phyloP scores from a whole-genome alignment of 2,113 vertebrate genomes.

The Pteropus alecto region DNA sequence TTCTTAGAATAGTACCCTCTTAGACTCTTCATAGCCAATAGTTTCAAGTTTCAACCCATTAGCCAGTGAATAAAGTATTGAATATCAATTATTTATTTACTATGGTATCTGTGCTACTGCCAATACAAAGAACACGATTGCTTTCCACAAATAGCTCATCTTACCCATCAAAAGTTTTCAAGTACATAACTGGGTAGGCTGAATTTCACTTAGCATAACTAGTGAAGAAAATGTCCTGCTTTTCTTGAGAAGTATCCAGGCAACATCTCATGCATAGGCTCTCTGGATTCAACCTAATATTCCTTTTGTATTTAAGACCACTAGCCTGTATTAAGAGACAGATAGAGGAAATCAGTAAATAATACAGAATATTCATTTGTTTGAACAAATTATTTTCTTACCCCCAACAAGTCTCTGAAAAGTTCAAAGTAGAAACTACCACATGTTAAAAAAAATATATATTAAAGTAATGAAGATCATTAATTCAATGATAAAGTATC shows the following conservation, averaged over 20 bases:
- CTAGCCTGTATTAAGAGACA: neutral
- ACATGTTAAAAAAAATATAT: neutral
- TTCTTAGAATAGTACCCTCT: neutral
- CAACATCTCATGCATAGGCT: neutral
- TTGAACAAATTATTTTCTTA: neutral
- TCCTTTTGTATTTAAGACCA: neutral
- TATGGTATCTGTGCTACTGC: neutral
- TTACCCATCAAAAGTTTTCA: neutral
- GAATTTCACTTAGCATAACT: neutral
- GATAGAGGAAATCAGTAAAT: neutral
- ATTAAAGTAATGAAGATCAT: neutral
- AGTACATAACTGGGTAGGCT: neutral
- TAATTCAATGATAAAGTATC: neutral
- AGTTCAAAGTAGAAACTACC: neutral
- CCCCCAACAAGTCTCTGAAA: neutral
- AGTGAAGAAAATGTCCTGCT: neutral
- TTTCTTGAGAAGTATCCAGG: neutral
- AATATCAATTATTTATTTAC: neutral
- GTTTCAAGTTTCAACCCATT: constrained; percentile 17
- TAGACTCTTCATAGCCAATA: neutral
- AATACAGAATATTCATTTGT: neutral
- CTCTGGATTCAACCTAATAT: neutral
- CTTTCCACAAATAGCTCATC: neutral
- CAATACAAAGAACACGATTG: neutral
- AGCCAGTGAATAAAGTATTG: neutral